Base-by-base conservation (phyloP, 2,888 invertebrate genomes). In the Pelosia muscerda region DNA sequence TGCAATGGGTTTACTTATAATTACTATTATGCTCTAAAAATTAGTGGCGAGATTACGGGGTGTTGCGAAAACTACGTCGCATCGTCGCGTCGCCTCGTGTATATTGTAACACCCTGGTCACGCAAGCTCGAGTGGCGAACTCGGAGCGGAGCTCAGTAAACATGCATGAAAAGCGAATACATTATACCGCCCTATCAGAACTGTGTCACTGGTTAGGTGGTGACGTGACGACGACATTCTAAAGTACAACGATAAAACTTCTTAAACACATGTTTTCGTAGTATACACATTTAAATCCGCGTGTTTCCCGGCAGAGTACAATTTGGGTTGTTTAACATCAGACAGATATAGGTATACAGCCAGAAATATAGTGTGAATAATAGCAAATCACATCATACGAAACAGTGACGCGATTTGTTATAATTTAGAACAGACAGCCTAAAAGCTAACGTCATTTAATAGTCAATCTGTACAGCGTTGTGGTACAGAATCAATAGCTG, bases 11-110 rank as follows among this genome's bases (percentile, higher is more conserved):
- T 72, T 75, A 69, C 79, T 84, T 82, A 79, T 81, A 80, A 83
- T 78, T 81, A 81, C 76, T 79, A 74, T 75, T 79, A 70, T 75
- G 81, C 57, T 79, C 84, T 84, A 85, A 77, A 83, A 69, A 78
- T 78, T 81, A 69, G 55, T 69, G 56, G 31, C 31, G 59, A 67
- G 65, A 69, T 75, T 77, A 75, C 63, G 31, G 69, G 65, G 68
- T 60, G 25, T 56, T 62, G 63, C 58, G 69, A 58, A 55, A 65
- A 63, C 54, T 2, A 59, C 42, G 59, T 59, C 63, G 38, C 56
- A 31, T 31, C 61, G 23, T 55, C 28, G 26, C 61, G 23, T 55
- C 28, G 26, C 19, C n/a, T 28, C 28, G 53, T 25, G 28, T 57
- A 62, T 42, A 19, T 66, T 66, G 66, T 62, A 55, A 66, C 62